phyloP scores from a whole-genome alignment of 1,140 invertebrate genomes.

The Drosophila lowei region DNA sequence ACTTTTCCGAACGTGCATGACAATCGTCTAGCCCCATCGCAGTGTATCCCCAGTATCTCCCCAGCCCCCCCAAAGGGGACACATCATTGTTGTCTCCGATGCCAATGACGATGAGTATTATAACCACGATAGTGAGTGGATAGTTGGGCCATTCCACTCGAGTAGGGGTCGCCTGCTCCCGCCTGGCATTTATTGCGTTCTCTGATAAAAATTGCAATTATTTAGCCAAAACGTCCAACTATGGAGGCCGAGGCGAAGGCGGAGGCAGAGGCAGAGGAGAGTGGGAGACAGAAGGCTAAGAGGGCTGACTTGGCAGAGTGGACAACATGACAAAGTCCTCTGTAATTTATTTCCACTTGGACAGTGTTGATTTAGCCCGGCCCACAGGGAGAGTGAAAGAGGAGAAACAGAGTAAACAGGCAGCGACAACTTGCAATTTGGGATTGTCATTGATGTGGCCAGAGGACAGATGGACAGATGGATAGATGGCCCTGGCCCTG shows the following conservation, averaged over 20 bases:
- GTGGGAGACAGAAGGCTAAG: conserved; percentile 18
- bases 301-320: conserved; percentile 42
- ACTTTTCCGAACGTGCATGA: neutral
- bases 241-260: neutral
- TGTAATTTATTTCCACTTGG: conserved; percentile 73
- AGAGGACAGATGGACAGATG: conserved; percentile 11
- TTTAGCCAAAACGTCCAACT: conserved; percentile 62
- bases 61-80: conserved; percentile 17
- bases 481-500: neutral
- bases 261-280: too few species aligned
- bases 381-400: conserved; percentile 10
- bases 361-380: conserved; percentile 57
- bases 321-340: conserved; percentile 73
- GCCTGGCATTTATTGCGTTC: conserved; percentile 72
- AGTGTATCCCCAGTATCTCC: conserved; percentile 11
- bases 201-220: conserved; percentile 79
- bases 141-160: conserved; percentile 37
- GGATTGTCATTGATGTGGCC: conserved; percentile 72
- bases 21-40: neutral
- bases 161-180: neutral
- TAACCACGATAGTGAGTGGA: conserved; percentile 49
- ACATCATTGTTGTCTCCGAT: conserved; percentile 33
- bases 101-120: conserved; percentile 71
- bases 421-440: conserved; percentile 61
- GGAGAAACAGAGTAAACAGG: conserved; percentile 40